Conservation (phyloP, 1,140 invertebrate genomes). For the Caenorhabditis latens region DNA sequence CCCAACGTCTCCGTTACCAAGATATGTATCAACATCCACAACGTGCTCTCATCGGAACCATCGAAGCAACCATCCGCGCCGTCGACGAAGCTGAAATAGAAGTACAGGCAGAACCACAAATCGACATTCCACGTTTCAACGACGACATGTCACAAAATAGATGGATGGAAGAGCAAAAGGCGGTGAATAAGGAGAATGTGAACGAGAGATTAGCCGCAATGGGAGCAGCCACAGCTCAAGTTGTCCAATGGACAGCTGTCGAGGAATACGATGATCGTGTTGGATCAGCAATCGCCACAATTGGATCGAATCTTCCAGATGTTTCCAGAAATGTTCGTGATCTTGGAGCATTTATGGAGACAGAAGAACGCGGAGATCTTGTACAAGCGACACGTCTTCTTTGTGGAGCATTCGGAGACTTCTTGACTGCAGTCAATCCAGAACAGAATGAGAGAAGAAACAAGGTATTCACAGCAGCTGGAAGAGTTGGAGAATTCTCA, state of each 20-base stretch:
- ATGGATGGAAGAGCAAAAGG: conserved; percentile 83
- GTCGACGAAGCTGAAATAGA: conserved; percentile 87
- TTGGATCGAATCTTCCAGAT: conserved; percentile 94
- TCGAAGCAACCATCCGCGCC: conserved; percentile 86
- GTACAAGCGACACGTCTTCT: conserved; percentile 91
- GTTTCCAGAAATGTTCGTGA: conserved; percentile 94
- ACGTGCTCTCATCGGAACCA: conserved; percentile 89
- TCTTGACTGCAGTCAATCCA: conserved; percentile 93
- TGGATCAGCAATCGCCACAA: conserved; percentile 94
- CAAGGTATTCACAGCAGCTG: conserved; percentile 91
- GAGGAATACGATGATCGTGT: conserved; percentile 89
- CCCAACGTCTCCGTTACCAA: conserved; percentile 88
- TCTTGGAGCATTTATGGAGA: conserved; percentile 92
- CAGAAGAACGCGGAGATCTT: conserved; percentile 85
- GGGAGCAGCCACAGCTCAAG: conserved; percentile 97
- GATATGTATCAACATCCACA: conserved; percentile 90
- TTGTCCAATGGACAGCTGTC: conserved; percentile 91
- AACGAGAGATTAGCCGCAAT: conserved; percentile 96
- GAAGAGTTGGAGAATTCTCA: conserved; percentile 93
- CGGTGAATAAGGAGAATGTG: conserved; percentile 95
- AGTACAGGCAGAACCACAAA: conserved; percentile 73
- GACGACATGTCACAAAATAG: conserved; percentile 55
- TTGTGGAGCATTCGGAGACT: conserved; percentile 92
- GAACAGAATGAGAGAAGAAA: conserved; percentile 82
- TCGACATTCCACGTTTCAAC: conserved; percentile 75